Evolutionary conservation across 2,113 vertebrate species (phyloP).

Genomic region (Rhabdornis inornatus): DNA sequence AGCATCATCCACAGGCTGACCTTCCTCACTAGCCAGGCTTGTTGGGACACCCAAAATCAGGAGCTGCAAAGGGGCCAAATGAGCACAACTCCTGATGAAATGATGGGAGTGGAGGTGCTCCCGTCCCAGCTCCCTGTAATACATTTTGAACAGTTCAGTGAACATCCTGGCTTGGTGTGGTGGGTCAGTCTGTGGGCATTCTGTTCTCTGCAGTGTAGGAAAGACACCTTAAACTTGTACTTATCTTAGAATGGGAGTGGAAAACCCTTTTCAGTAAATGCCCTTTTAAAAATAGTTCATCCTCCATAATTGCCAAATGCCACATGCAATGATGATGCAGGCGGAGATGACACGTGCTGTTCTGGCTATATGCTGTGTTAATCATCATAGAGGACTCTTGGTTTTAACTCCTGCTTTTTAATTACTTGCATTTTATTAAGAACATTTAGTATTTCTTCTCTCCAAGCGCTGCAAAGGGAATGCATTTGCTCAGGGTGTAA

Average conservation of each 20-base stretch:
- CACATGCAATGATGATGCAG: neutral
- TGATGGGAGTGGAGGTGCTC: neutral
- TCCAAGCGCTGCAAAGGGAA: neutral
- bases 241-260: neutral
- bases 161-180: neutral
- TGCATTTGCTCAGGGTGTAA: neutral
- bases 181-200: neutral
- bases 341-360: neutral
- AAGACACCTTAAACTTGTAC: neutral
- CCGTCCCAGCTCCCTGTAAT: neutral
- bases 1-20: neutral
- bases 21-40: neutral
- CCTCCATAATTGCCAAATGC: neutral
- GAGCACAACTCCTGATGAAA: neutral
- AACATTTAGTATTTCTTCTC: neutral
- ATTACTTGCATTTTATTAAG: neutral
- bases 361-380: neutral
- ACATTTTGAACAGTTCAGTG: neutral
- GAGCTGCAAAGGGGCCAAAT: neutral
- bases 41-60: neutral
- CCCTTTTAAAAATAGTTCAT: neutral
- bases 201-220: neutral
- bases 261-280: constrained; percentile 1
- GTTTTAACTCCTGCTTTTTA: neutral
- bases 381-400: neutral